Percentiles rank a stretch among this genome's conserved stretches.
These are phyloP conservation scores for Sapayoa aenigma DNA, from an alignment of 2,113 vertebrate genomes.

Conservation along the genomic window DNA sequence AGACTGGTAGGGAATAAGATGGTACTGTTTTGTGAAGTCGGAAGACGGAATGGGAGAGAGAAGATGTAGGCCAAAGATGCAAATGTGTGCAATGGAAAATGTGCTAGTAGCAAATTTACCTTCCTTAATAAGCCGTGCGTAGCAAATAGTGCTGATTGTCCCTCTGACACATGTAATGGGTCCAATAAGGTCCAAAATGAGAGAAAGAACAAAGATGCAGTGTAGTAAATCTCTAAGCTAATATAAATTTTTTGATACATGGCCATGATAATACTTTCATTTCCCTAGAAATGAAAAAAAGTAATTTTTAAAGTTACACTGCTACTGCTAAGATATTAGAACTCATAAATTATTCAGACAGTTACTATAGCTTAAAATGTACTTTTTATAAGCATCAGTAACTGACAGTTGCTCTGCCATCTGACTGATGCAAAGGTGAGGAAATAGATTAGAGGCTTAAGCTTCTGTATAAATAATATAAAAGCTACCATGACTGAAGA, in stretches of 20 bases:
- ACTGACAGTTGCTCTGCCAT: background rate
- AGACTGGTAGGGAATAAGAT: background rate
- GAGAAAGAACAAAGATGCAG: background rate
- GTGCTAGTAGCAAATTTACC: background rate
- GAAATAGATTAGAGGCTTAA: background rate
- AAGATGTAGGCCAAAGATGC: background rate
- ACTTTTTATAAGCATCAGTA: background rate
- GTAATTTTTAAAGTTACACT: background rate
- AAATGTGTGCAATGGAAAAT: background rate
- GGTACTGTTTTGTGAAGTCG: background rate
- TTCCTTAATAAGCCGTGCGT: background rate
- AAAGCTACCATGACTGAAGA: background rate
- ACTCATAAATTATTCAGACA: background rate
- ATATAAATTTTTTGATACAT: background rate
- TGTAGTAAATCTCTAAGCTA: background rate
- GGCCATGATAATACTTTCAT: background rate
- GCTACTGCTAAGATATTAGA: background rate
- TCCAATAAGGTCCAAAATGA: background rate
- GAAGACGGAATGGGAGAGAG: background rate
- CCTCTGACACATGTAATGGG: background rate
- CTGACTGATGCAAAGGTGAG: background rate
- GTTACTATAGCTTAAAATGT: background rate
- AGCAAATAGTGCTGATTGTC: background rate
- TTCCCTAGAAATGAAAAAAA: background rate
- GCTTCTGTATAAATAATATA: background rate